phyloP scores from a whole-genome alignment of 2,797 vertebrate species.

The Chelon auratus region DNA sequence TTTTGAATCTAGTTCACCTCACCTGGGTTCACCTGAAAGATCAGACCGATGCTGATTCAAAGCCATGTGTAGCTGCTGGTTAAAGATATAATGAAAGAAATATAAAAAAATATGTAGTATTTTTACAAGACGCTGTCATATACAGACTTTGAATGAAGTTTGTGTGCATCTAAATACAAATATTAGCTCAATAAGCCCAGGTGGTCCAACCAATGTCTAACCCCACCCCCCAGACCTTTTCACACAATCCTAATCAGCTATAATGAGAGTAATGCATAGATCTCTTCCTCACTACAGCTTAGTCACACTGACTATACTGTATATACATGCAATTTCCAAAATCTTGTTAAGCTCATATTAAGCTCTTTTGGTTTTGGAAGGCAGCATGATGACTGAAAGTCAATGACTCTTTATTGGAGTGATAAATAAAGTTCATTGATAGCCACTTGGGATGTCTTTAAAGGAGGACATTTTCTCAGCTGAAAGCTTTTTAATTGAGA shows the following conservation, averaged over 20 bases:
- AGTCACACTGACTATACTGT: background rate
- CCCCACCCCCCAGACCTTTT: background rate
- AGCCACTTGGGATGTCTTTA: constrained; percentile 35
- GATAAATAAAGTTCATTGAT: constrained; percentile 48
- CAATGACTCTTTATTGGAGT: constrained; percentile 17
- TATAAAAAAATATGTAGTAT: background rate
- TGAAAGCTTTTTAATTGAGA: constrained; percentile 63
- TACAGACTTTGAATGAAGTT: too few relatives aligned
- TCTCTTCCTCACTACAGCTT: background rate
- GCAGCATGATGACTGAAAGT: constrained; percentile 35
- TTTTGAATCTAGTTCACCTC: constrained; percentile 13
- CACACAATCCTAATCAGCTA: background rate
- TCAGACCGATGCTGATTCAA: too few relatives aligned
- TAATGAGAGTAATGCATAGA: too few relatives aligned
- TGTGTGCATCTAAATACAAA: too few relatives aligned
- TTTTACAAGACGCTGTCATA: too few relatives aligned
- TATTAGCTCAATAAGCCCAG: background rate
- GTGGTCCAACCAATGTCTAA: background rate
- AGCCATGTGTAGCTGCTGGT: background rate
- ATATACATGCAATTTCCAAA: constrained; percentile 22
- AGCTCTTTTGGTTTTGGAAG: constrained; percentile 34
- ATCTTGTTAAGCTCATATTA: constrained; percentile 12
- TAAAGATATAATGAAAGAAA: background rate
- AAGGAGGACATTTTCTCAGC: constrained; percentile 31
- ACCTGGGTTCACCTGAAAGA: background rate